A percentile compares a stretch with the other conserved stretches of the same genome.
Conservation (phyloP, 2,113 vertebrate genomes). For the Hyaena hyaena region DNA sequence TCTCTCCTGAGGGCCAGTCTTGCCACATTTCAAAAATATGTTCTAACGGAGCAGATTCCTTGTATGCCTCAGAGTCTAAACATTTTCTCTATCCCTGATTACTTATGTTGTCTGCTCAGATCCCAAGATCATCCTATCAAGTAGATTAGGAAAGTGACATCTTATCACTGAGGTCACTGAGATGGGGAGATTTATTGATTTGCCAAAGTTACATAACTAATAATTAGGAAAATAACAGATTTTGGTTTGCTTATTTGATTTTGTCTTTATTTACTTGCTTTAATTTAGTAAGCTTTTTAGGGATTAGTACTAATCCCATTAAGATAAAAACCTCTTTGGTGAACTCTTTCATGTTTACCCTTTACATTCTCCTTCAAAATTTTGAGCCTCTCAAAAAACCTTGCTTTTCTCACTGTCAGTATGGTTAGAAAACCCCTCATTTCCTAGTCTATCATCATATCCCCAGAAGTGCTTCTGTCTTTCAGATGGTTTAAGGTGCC, state of each 20-base stretch:
- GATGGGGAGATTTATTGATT: neutral
- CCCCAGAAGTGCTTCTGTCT: slow-evolving; percentile 48
- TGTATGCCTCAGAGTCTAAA: neutral
- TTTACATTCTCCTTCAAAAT: slow-evolving; percentile 36
- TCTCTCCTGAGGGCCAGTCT: neutral
- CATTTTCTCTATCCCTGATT: neutral
- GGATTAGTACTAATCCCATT: neutral
- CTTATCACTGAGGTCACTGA: neutral
- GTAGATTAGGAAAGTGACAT: neutral
- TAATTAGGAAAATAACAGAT: neutral
- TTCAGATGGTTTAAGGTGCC: slow-evolving; percentile 41
- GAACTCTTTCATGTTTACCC: slow-evolving; percentile 47
- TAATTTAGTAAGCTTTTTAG: slow-evolving; percentile 34
- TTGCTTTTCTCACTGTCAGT: slow-evolving; percentile 47
- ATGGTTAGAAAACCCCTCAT: slow-evolving; percentile 54
- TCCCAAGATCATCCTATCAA: neutral
- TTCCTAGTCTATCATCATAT: slow-evolving; percentile 66
- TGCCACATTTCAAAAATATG: neutral
- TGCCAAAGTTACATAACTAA: neutral
- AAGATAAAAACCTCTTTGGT: slow-evolving; percentile 55
- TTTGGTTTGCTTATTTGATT: slow-evolving; percentile 11
- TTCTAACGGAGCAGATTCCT: neutral
- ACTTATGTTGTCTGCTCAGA: neutral
- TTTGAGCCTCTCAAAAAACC: slow-evolving; percentile 48
- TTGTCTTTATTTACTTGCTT: neutral